Percentiles rank a stretch among this genome's conserved stretches.
phyloP scores from a whole-genome alignment of 2,888 invertebrate genomes.

The Phyllotreta cruciferae region DNA sequence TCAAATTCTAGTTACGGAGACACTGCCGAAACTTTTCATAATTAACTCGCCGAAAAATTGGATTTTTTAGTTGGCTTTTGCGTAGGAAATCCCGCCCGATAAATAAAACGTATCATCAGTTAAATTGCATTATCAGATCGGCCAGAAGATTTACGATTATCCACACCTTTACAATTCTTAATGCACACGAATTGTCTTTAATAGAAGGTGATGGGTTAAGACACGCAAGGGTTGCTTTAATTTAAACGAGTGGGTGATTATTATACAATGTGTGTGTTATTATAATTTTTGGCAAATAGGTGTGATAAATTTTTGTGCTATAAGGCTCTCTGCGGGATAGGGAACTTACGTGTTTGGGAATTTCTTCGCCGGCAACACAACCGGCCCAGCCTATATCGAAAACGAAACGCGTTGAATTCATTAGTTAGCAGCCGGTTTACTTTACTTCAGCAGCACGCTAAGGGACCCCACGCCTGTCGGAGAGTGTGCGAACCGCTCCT shows the following conservation, averaged over 20 bases:
- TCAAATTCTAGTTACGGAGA: slow-evolving; percentile 7
- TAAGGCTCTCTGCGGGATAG: neutral
- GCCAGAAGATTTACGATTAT: too few relatives aligned
- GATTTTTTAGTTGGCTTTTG: neutral
- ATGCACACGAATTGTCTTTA: too few relatives aligned
- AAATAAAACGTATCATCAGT: too few relatives aligned
- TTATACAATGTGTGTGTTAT: too few relatives aligned
- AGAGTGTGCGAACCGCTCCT: slow-evolving; percentile 55
- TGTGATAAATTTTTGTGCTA: too few relatives aligned
- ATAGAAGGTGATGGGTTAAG: too few relatives aligned
- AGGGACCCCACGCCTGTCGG: slow-evolving; percentile 57
- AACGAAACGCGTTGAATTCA: slow-evolving; percentile 55
- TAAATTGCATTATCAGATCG: too few relatives aligned
- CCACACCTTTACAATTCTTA: too few relatives aligned
- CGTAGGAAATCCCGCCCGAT: too few relatives aligned
- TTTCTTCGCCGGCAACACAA: slow-evolving; percentile 39
- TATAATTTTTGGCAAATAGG: too few relatives aligned
- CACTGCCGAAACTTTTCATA: neutral
- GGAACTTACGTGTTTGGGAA: slow-evolving; percentile 10
- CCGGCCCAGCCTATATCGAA: slow-evolving; percentile 52
- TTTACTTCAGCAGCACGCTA: slow-evolving; percentile 59
- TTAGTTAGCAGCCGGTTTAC: slow-evolving; percentile 57
- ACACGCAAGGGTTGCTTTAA: too few relatives aligned
- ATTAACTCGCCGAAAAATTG: neutral
- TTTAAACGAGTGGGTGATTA: too few relatives aligned